Percentiles rank a stretch among this genome's conserved stretches.
These are phyloP conservation scores for Leptinotarsa texana DNA, from an alignment of 1,140 invertebrate genomes.

Conservation along the genomic window DNA sequence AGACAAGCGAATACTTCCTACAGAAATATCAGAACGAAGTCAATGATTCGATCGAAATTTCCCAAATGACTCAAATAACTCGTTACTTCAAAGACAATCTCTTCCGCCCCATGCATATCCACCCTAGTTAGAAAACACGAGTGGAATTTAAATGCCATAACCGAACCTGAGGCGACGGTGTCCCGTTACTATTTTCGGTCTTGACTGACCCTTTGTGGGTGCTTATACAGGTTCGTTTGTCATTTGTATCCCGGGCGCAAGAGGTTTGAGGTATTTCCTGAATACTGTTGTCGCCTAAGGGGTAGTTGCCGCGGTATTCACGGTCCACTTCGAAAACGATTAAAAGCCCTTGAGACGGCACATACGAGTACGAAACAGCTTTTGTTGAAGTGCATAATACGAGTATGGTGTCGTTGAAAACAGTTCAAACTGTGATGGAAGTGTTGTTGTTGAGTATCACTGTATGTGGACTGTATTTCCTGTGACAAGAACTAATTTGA, in stretches of 20 bases:
- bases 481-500: too few relatives aligned
- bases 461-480: too few relatives aligned
- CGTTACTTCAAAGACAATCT: not conserved
- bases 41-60: not conserved
- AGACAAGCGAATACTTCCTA: not conserved
- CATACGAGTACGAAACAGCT: not conserved
- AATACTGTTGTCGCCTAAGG: not conserved
- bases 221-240: not conserved
- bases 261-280: not conserved
- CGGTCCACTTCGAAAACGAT: not conserved
- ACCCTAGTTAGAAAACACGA: not conserved
- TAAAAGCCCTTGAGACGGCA: not conserved
- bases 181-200: not conserved
- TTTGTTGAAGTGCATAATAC: too few relatives aligned
- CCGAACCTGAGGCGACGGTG: not conserved
- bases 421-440: too few relatives aligned
- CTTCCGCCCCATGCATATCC: not conserved
- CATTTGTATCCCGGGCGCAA: not conserved
- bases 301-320: not conserved
- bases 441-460: too few relatives aligned
- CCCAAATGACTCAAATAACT: not conserved
- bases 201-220: not conserved
- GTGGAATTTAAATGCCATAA: conserved; percentile 3
- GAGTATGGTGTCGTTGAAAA: too few relatives aligned
- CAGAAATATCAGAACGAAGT: not conserved